These are phyloP conservation scores for Scolopax bukidnonensis DNA, from an alignment of 2,797 vertebrate species.

Conservation along the genomic window DNA sequence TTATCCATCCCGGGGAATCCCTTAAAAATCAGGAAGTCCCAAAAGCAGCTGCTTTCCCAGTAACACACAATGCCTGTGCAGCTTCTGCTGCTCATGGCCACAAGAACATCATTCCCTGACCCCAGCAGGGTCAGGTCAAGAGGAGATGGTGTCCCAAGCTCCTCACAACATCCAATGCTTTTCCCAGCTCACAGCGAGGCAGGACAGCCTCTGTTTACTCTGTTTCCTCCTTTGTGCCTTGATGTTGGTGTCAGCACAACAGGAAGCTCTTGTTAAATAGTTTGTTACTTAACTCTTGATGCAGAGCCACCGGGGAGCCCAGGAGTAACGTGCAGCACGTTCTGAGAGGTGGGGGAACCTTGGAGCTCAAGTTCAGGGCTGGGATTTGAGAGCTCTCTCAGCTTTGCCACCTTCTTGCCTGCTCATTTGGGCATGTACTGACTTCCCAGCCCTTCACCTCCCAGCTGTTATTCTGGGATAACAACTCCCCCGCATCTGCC, in stretches of 20 bases:
- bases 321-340: not conserved
- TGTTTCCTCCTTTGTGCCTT: not conserved
- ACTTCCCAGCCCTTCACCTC: not conserved
- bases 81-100: not conserved
- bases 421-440: fast-evolving
- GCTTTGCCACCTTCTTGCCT: not conserved
- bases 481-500: not conserved
- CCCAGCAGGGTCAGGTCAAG: not conserved
- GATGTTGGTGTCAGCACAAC: conserved; percentile 29
- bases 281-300: conserved; percentile 21
- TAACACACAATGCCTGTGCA: fast-evolving
- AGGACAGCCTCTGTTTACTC: not conserved
- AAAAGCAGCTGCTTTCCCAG: not conserved
- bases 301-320: not conserved
- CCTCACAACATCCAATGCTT: fast-evolving
- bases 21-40: not conserved
- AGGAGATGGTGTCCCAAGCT: not conserved
- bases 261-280: conserved; percentile 56
- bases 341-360: not conserved
- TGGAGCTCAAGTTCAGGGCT: not conserved
- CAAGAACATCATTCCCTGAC: not conserved
- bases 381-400: not conserved
- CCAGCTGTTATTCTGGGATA: not conserved
- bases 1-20: not conserved
- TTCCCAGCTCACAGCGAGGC: not conserved